Evolutionary conservation across 2,113 vertebrate genomes (phyloP), one percentile per base, ranked within the genome.

Genomic region (Deroptyus accipitrinus): DNA sequence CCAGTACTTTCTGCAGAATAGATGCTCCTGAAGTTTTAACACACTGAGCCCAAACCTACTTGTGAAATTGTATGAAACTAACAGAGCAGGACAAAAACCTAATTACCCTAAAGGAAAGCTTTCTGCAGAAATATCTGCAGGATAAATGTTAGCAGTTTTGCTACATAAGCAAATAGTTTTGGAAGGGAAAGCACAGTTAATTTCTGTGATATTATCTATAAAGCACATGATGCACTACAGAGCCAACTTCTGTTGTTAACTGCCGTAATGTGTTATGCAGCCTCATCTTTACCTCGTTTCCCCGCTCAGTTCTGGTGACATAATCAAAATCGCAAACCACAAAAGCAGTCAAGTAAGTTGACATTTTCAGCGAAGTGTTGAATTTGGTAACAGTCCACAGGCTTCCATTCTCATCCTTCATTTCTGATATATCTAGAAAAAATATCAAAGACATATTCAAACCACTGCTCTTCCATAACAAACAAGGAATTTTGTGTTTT

Each of bases 331-430:
- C 97, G 92, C 98, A 98, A 41, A 98, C 6, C 28, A 95, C 97
- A 88, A 98, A 97, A 68, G 98, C 98, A 22, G 95, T 97, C 78
- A 98, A 83, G n/a, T 98, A 98, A n/a, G 98, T 98, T 37, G 98
- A 95, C 98, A 98, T 98, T 94, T 48, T 97, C 75, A 97, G 95
- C 0, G 98, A 98, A 59, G 96, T 98, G 48, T 97, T 86, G 96
- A 98, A 98, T 42, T 96, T 97, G 7, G 98, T 98, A 77, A 98
- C 75, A 11, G 86, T 96, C 98, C 98, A 98, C 42, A 83, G 79
- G 79, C 63, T 98, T 90, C 98, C 98, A 63, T 98, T 96, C 83
- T 80, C 83, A 62, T 98, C 98, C 66, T 96, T 95, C 83, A 94
- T 95, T 95, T 97, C 96, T 77, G 93, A 98, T 35, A 95, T 79